Evolutionary conservation across 1,140 invertebrate genomes (phyloP), one percentile per base, ranked within the genome.

Genomic region (Colletes latitarsis): DNA sequence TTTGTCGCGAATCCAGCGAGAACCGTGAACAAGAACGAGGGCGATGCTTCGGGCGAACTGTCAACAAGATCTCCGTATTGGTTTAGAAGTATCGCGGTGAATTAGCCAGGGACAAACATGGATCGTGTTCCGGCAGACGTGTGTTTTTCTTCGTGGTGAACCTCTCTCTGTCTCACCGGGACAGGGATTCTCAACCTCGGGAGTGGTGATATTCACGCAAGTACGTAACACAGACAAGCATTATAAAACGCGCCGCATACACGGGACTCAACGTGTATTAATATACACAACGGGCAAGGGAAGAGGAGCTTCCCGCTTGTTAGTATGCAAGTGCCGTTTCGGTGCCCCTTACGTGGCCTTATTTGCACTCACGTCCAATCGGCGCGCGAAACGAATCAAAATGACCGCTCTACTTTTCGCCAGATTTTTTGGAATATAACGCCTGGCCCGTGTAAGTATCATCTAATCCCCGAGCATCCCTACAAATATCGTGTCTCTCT

Each of bases 171-270:
- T 81, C 43, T 60, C 74, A 43, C 57, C 30, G 43, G 21, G 53
- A 49, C 84, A 85, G 86, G 58, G 86, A 76, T 88, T 79, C 86
- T 88, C 85, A 83, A 88, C 68, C 17, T 69, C 86, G 71, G 81
- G 82, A 85, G 83, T 75, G 85, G 46, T 82, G 71, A 73, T 79
- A 80, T 75, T 76, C 66, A 76, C 62, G 73, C 78, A 76, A 71
- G 83, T 85, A 78, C 43, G 78, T 85, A 69, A 69, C 52, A 21
- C 41, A 53, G 74, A 74, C 53, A 81, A 17, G 46, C 30, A 21
- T 43, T 49, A 43, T 17, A 67, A 52, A n/a, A 53, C 17, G 10
- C 53, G 79, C 1, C 41, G 67, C 57, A 41, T 63, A 53, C 58
- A 64, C 60, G 49, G 64, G 80, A 49, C 75, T 71, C 55, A 55